Conservation (phyloP, 1,140 invertebrate genomes). For the Halesus radiatus region DNA sequence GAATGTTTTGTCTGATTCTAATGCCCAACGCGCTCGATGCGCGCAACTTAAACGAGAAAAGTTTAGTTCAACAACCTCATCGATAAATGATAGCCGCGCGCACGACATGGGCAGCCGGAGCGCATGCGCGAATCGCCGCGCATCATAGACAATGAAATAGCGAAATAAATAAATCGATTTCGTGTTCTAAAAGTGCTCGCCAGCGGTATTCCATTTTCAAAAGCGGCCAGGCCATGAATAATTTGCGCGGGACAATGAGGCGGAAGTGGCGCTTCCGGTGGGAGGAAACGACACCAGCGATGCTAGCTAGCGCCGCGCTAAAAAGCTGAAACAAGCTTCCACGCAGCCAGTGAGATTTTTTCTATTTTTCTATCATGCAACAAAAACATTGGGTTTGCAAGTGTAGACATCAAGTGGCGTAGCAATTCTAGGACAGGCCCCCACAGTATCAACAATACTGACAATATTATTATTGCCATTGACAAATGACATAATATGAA, state of each 20-base stretch:
- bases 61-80: neutral
- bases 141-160: constrained; percentile 49
- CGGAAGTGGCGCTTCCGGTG: constrained; percentile 53
- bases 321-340: neutral
- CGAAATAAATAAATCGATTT: constrained; percentile 49
- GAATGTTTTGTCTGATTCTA: no score
- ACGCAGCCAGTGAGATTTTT: neutral
- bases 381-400: no score
- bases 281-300: constrained; percentile 28
- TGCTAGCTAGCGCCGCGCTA: neutral
- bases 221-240: constrained; percentile 54
- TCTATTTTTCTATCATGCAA: neutral
- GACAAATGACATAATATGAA: no score
- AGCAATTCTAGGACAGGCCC: no score
- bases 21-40: no score
- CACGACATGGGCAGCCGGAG: neutral
- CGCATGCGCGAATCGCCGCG: constrained; percentile 29
- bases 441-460: no score
- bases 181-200: constrained; percentile 47
- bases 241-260: constrained; percentile 52
- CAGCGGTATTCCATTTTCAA: constrained; percentile 49
- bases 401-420: no score
- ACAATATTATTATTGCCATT: no score
- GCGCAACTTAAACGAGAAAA: no score
- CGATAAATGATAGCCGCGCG: constrained; percentile 11